Evolutionary conservation across 2,113 vertebrate species (phyloP), one percentile per base, ranked within the genome.

Genomic region (Paralichthys olivaceus): DNA sequence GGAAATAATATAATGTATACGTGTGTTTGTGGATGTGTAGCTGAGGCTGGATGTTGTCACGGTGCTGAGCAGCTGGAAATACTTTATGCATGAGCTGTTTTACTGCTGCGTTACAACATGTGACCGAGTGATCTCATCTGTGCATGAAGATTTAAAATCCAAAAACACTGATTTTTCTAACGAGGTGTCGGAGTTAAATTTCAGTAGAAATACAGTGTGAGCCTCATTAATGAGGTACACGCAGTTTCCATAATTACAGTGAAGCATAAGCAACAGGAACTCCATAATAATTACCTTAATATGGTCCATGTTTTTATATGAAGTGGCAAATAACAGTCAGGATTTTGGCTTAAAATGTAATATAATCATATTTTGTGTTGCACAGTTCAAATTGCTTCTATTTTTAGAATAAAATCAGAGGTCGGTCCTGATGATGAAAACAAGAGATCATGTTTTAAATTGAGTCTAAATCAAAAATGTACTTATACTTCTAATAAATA

Each of bases 1-100:
- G 43, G 19, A 2, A 9, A 14, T n/a, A 19, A 47, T 13, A 3
- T 13, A 40, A 34, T 0, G 40, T 53, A 8, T 53, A 14, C 2
- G 25, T 58, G 56, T 29, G 26, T 58, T 2, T 32, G 7, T 29
- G 14, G 8, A 7, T 6, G 28, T 58, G 11, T n/a, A 6, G 1
- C 9, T 13, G 29, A 13, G 20, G 29, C 2, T 34, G 19, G 19
- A 22, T 61, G 58, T 37, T 12, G 37, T 40, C 37, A 11, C 11
- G 37, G 2, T 40, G 37, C 37, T 37, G n/a, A 62, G 60, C 60
- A 40, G 60, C 60, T 62, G 61, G 40, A 47, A 47, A 64, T 47
- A 64, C 9, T 28, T 49, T 8, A 9, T 12, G 60, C 60, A 43
- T 62, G 59, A 61, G 60, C 45, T 29, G 43, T 53, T 65, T 47